A percentile compares a stretch with the other conserved stretches of the same genome.
These are phyloP conservation scores for Acleris laterana DNA, from an alignment of 2,888 invertebrate species.

Conservation along the genomic window DNA sequence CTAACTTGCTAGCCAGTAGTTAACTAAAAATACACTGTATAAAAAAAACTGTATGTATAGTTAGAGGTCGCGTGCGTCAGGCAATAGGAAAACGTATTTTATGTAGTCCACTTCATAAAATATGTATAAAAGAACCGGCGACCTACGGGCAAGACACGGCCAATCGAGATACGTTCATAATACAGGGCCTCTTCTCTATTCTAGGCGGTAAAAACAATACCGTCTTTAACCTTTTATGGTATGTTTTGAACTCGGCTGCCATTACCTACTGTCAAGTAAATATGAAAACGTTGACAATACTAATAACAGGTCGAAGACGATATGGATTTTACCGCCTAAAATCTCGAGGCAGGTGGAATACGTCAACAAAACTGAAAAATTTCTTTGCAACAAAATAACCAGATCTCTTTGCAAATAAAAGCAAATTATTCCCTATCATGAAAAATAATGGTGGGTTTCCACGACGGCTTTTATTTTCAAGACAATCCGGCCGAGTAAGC, in stretches of 20 bases:
- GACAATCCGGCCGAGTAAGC: constrained; percentile 53
- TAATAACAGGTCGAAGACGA: too few relatives aligned
- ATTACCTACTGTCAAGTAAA: too few relatives aligned
- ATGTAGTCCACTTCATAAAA: constrained; percentile 9
- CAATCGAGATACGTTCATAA: constrained; percentile 8
- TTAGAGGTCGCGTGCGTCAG: neutral
- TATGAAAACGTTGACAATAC: too few relatives aligned
- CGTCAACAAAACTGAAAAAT: constrained; percentile 4
- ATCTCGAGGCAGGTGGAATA: neutral
- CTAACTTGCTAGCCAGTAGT: too few relatives aligned
- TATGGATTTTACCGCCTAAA: too few relatives aligned
- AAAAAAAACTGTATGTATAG: too few relatives aligned
- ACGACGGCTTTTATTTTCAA: constrained; percentile 41
- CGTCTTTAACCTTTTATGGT: too few relatives aligned
- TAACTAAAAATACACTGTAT: too few relatives aligned
- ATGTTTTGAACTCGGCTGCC: too few relatives aligned
- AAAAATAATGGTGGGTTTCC: constrained; percentile 30
- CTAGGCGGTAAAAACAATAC: too few relatives aligned
- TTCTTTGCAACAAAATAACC: constrained; percentile 7
- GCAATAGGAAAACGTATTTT: constrained; percentile 2
- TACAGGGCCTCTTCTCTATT: neutral
- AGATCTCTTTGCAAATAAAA: constrained; percentile 27
- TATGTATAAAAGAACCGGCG: constrained; percentile 12
- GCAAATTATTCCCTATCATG: constrained; percentile 35
- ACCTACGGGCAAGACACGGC: constrained; percentile 4